These are phyloP conservation scores for Elachura formosa DNA, from an alignment of 2,113 vertebrate species.

Conservation along the genomic window DNA sequence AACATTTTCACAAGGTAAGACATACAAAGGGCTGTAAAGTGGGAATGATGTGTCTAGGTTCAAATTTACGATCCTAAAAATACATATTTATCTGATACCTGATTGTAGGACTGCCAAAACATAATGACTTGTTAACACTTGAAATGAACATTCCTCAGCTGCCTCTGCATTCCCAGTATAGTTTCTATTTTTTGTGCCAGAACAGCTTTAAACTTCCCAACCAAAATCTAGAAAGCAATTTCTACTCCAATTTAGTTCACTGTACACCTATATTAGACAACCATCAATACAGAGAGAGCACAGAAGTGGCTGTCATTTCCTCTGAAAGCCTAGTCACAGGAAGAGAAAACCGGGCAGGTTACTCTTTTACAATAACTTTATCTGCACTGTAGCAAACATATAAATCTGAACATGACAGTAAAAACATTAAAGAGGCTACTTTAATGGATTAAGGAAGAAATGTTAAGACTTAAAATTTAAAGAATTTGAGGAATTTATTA, in stretches of 20 bases:
- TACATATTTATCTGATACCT: background rate
- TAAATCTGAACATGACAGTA: background rate
- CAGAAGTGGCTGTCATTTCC: background rate
- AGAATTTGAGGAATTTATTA: background rate
- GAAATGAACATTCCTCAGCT: background rate
- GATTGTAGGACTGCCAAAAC: background rate
- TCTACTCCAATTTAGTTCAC: background rate
- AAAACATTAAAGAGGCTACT: background rate
- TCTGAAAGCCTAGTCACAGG: background rate
- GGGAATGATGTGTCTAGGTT: background rate
- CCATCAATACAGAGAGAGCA: background rate
- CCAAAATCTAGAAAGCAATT: background rate
- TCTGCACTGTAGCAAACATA: background rate
- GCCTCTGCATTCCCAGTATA: background rate
- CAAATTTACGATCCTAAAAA: background rate
- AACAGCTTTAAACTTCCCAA: background rate
- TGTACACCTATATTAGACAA: background rate
- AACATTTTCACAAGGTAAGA: background rate
- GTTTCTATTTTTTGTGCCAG: background rate
- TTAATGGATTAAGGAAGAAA: background rate
- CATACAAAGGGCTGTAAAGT: background rate
- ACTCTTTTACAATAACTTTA: background rate
- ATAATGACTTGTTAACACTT: background rate
- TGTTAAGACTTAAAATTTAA: background rate
- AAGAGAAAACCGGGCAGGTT: background rate